Percentiles rank a stretch among this genome's conserved stretches.
Conservation (phyloP, 2,888 invertebrate genomes). For the Cataglyphis albicans region DNA sequence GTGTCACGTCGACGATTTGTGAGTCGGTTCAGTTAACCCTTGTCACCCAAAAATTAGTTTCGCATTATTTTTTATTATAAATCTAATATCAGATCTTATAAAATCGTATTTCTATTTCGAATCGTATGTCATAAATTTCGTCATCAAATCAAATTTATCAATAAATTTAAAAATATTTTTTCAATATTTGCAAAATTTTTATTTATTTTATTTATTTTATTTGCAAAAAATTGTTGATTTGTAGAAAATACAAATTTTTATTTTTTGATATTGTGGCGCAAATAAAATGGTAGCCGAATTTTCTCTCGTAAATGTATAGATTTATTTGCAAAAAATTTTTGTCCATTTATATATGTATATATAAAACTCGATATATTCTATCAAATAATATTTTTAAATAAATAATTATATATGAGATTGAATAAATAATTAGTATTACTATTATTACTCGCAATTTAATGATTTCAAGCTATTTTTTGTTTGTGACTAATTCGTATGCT, state of each 20-base stretch:
- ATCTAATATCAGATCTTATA: neutral
- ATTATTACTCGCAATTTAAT: neutral
- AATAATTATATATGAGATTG: neutral
- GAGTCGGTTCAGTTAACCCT: conserved; percentile 8
- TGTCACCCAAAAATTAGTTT: conserved; percentile 33
- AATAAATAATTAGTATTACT: neutral
- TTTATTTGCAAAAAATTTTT: neutral
- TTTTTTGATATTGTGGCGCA: neutral
- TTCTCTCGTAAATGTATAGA: neutral
- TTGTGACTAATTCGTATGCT: conserved; percentile 15
- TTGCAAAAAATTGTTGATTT: neutral
- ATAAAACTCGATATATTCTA: neutral
- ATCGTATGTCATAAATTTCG: neutral
- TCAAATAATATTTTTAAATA: neutral
- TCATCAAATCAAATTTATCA: neutral
- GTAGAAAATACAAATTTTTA: neutral
- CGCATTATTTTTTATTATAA: neutral
- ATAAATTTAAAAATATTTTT: neutral
- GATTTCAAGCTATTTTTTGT: conserved; percentile 7
- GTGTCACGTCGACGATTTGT: conserved; percentile 21
- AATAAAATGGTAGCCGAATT: neutral
- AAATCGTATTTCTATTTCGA: neutral
- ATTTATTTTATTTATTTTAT: too few species aligned
- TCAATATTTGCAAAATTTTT: neutral
- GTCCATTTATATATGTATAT: neutral